Conservation (phyloP, 2,113 vertebrate species). For the Poecilia latipinna region DNA sequence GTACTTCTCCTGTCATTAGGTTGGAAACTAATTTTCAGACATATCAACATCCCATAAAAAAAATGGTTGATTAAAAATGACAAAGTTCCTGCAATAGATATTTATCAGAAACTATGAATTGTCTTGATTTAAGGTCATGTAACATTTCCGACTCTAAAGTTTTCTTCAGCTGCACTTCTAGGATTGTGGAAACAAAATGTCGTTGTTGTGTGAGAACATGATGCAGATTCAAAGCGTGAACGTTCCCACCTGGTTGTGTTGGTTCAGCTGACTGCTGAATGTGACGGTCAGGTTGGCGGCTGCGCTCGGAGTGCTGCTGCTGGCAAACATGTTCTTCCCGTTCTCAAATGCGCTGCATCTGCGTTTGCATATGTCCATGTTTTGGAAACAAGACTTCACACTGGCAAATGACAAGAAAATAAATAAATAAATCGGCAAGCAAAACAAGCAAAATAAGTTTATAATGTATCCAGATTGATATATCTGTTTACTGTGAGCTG, state of each 20-base stretch:
- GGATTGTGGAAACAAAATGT: no score
- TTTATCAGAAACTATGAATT: no score
- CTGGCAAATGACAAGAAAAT: slow-evolving; percentile 68
- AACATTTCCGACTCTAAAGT: no score
- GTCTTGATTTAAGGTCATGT: no score
- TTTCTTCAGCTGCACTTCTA: no score
- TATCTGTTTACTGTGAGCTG: slow-evolving; percentile 92
- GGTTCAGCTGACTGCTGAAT: slow-evolving; percentile 96
- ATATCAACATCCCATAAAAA: no score
- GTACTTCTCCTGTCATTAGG: no score
- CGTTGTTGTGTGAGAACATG: background rate
- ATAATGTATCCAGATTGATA: background rate
- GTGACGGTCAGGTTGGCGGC: slow-evolving; percentile 97
- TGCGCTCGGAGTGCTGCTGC: slow-evolving; percentile 88
- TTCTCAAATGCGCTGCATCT: slow-evolving; percentile 94
- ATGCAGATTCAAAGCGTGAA: fast-evolving
- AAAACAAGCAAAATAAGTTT: background rate
- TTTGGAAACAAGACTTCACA: slow-evolving; percentile 98
- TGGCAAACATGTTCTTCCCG: slow-evolving; percentile 91
- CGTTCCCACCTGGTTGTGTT: slow-evolving; percentile 91
- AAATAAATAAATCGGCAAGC: background rate
- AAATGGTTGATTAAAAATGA: no score
- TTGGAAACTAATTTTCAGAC: no score
- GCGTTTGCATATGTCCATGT: slow-evolving; percentile 98
- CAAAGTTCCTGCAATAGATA: no score